Base-by-base conservation (phyloP, 2,888 invertebrate genomes). In the Mesorhabditis spiculigera region DNA sequence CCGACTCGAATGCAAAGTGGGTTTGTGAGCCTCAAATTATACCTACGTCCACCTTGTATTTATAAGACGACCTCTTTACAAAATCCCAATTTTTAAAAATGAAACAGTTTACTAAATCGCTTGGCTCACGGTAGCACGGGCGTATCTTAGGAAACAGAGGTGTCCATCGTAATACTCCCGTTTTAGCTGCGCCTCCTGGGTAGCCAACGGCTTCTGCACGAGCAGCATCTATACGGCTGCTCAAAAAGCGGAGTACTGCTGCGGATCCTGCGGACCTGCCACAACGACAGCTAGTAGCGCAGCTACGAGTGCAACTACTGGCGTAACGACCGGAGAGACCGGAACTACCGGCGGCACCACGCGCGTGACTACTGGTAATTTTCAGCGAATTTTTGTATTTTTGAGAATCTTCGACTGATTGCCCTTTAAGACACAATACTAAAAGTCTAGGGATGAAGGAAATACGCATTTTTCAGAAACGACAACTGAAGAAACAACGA, bases 101-200 rank as follows among this genome's bases (percentile, higher is more conserved):
- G 28, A 28, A 28, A 28, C 28, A 28, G 28, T 3, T 28, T 28
- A 28, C 28, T 28, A 28, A 28, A 28, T 28, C 28, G 1, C n/a
- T 50, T 50, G 58, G 3, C 58, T 50, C 3, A 50, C 28, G 28
- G 28, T 28, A 28, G 28, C 28, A 3, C 28, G 28, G 28, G 28
- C 28, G 28, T 28, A 28, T 28, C 28, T 28, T 28, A 28, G 28
- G 28, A 28, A 28, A 28, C 3, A 28, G 28, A 28, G 28, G 28
- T 28, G 3, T 28, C 28, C 28, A 1, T 1, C 28, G 1, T 28
- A 50, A 50, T 13, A 50, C 8, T 50, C 8, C 10, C 58, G 8
- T 50, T n/a, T n/a, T 50, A 50, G 58, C n/a, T 50, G 58, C n/a
- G 58, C 58, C 10, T 13, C 58, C n/a, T 50, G 58, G 58, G 58